Base-by-base conservation (phyloP, 2,888 invertebrate genomes). In the Dilophus febrilis region DNA sequence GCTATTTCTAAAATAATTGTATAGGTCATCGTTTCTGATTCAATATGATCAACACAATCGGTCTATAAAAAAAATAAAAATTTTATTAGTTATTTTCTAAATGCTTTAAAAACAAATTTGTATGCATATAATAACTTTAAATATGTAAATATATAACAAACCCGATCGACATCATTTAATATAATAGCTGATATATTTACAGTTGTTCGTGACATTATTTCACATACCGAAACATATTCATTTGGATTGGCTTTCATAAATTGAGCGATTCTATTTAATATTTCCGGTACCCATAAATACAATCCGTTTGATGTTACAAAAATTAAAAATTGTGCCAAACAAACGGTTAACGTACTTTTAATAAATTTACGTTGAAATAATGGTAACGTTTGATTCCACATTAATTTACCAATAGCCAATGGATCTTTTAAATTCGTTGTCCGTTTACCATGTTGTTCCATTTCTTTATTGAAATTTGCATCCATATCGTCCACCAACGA, bases 231-330 rank as follows among this genome's bases (percentile, higher is more conserved):
- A 2, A 54, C 52, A 8, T 41, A 45, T 31, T 50, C 47, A 16
- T 45, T 45, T 0, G 56, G 54, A 43, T 56, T 45, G 18, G 49
- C 46, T 6, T 48, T 48, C 32, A 50, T 50, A 42, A 50, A 58
- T 18, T 53, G 51, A 1, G 51, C 53, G 26, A 57, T 50, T 35
- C 52, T 52, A 42, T 59, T 57, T 26, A 59, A 44, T 11, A 60
- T 57, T 38, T 56, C 51, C 4, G 58, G 58, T 39, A 59, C 55
- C 56, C 57, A 60, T 52, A 60, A 54, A 32, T 58, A 55, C 51
- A 60, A 51, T 26, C 57, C 55, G 44, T 56, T 54, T 12, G 52
- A 56, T 26, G 57, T 57, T 8, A 50, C 45, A 42, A 56, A 57
- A 3, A 57, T 55, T 29, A 49, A 53, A 45, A 59, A 59, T 46